These are phyloP conservation scores for Enteromius viviparus DNA, from an alignment of 2,797 vertebrate species.

Conservation along the genomic window DNA sequence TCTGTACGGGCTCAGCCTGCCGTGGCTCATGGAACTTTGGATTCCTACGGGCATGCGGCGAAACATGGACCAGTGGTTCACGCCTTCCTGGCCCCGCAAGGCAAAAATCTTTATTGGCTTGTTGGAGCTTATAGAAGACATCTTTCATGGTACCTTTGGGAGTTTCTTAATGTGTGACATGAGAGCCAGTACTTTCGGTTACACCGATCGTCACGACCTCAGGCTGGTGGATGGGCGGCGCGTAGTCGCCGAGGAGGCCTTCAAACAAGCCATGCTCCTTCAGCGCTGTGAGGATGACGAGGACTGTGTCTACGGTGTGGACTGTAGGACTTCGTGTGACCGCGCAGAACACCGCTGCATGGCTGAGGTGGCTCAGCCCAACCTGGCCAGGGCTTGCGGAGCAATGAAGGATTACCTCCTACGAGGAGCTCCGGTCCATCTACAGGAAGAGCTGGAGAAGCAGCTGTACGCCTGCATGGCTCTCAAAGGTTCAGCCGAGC, in stretches of 20 bases:
- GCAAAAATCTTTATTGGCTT: conserved; percentile 97
- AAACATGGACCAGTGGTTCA: conserved; percentile 94
- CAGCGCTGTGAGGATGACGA: conserved; percentile 85
- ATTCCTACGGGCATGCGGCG: conserved; percentile 87
- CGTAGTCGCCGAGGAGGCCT: conserved; percentile 88
- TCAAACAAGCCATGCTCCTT: conserved; percentile 86
- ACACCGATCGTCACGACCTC: conserved; percentile 92
- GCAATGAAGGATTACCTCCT: conserved; percentile 92
- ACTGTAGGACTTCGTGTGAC: conserved; percentile 91
- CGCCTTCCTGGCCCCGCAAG: conserved; percentile 94
- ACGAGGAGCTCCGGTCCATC: conserved; percentile 86
- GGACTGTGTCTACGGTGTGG: conserved; percentile 88
- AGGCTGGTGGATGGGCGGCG: conserved; percentile 91
- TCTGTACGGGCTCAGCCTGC: conserved; percentile 89
- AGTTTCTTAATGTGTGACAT: conserved; percentile 98
- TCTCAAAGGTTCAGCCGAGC: conserved; percentile 86
- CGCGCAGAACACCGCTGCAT: conserved; percentile 89
- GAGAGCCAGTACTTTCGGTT: conserved; percentile 87
- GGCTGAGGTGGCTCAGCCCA: conserved; percentile 88
- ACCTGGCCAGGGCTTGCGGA: conserved; percentile 92
- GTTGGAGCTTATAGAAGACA: conserved; percentile 94
- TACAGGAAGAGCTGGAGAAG: conserved; percentile 92
- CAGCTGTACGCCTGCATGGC: conserved; percentile 94
- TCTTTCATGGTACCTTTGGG: conserved; percentile 95
- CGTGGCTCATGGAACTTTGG: conserved; percentile 89